Conservation (phyloP, 1,140 invertebrate species). For the Micrasema longulum region DNA sequence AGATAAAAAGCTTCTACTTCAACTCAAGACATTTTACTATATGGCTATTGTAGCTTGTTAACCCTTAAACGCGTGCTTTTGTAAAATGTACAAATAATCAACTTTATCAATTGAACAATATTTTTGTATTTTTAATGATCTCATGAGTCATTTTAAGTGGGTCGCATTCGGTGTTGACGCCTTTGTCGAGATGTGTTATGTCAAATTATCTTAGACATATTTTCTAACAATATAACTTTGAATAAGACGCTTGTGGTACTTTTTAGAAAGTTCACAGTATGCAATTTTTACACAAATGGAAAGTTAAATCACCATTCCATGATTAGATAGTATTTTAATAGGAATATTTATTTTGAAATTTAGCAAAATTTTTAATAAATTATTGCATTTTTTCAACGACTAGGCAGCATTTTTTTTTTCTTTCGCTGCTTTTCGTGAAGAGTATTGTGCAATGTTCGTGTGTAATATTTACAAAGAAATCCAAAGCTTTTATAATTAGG, state of each 20-base stretch:
- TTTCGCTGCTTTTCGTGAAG: too few relatives aligned
- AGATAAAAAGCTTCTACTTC: too few relatives aligned
- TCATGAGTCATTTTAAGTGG: slow-evolving; percentile 27
- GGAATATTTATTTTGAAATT: slow-evolving; percentile 1
- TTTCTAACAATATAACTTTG: slow-evolving; percentile 3
- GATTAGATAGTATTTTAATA: slow-evolving; percentile 24
- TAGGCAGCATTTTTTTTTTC: too few relatives aligned
- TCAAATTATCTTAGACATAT: slow-evolving; percentile 13
- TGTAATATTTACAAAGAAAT: neutral
- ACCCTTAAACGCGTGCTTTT: slow-evolving; percentile 20
- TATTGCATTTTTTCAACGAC: too few relatives aligned
- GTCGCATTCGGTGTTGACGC: slow-evolving; percentile 13
- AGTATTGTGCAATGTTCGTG: neutral
- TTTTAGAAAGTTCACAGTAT: slow-evolving; percentile 14
- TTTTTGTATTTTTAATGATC: slow-evolving; percentile 46
- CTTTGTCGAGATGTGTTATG: slow-evolving; percentile 7
- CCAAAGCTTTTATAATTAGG: slow-evolving; percentile 14
- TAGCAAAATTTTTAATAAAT: too few relatives aligned
- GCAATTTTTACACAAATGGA: slow-evolving; percentile 17
- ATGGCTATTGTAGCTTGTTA: too few relatives aligned
- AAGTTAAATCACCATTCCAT: slow-evolving; percentile 13
- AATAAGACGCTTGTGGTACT: slow-evolving; percentile 9
- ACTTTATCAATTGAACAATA: slow-evolving; percentile 37
- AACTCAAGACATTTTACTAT: too few relatives aligned
- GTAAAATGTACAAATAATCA: slow-evolving; percentile 40